Conservation (phyloP, 2,797 vertebrate species). For the Nyctibius grandis region DNA sequence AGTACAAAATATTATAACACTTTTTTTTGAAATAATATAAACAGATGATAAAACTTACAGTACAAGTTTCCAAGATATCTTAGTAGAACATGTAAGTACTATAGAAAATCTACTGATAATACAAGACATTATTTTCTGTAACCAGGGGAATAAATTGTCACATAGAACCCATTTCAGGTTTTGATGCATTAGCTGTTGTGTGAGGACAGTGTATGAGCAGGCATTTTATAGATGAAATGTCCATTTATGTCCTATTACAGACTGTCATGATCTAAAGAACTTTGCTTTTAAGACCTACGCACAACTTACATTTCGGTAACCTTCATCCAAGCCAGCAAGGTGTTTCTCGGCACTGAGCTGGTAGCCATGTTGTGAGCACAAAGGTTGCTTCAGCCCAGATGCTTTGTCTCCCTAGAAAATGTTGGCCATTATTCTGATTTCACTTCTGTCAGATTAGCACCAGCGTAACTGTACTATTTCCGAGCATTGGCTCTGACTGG, state of each 20-base stretch:
- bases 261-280: slow-evolving; percentile 35
- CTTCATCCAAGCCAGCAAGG: background rate
- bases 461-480: background rate
- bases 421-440: background rate
- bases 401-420: background rate
- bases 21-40: slow-evolving; percentile 27
- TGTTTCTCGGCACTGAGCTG: background rate
- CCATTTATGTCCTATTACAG: slow-evolving; percentile 45
- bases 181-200: slow-evolving; percentile 53
- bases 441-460: background rate
- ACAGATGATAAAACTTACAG: background rate
- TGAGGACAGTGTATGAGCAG: slow-evolving; percentile 15
- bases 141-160: slow-evolving; percentile 49
- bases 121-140: slow-evolving; percentile 36
- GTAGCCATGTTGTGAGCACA: background rate
- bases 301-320: background rate
- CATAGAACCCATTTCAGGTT: slow-evolving; percentile 42
- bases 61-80: background rate
- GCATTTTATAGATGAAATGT: slow-evolving; percentile 43
- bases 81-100: background rate
- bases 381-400: background rate
- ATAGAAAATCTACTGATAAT: slow-evolving; percentile 22
- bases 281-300: slow-evolving; percentile 27
- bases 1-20: background rate
- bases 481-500: background rate